phyloP scores from a whole-genome alignment of 2,113 vertebrate species.

The Micronisus gabar region DNA sequence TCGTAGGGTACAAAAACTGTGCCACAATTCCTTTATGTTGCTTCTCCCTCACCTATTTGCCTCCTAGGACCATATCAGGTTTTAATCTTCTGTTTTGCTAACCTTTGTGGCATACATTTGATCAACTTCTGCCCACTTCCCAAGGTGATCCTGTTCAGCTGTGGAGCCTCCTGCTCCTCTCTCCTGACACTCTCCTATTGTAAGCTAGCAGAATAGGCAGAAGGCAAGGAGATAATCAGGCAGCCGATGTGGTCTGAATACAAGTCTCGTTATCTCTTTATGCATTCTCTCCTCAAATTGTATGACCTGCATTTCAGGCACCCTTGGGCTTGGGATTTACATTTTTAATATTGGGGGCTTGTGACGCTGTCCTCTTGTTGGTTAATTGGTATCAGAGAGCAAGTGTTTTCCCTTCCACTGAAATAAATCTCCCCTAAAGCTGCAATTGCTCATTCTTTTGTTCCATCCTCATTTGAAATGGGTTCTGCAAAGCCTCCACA shows the following conservation, averaged over 20 bases:
- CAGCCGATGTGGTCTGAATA: conserved; percentile 46
- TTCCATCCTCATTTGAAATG: conserved; percentile 80
- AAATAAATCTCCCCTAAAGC: conserved; percentile 82
- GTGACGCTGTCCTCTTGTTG: conserved; percentile 73
- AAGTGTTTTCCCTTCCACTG: conserved; percentile 78
- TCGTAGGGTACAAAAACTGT: background rate
- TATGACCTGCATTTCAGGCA: conserved; percentile 75
- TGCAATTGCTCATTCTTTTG: conserved; percentile 77
- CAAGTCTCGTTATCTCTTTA: conserved; percentile 67
- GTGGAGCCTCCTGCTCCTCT: background rate
- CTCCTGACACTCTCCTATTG: background rate
- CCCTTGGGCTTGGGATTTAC: conserved; percentile 80
- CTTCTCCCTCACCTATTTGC: background rate
- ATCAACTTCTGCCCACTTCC: background rate
- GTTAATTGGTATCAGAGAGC: conserved; percentile 83
- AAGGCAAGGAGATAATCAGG: conserved; percentile 60
- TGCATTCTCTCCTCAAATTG: conserved; percentile 69
- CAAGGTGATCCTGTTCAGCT: background rate
- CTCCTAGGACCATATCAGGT: background rate
- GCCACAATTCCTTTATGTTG: background rate
- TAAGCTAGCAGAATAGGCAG: conserved; percentile 12
- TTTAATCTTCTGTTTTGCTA: background rate
- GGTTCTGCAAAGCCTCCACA: conserved; percentile 76
- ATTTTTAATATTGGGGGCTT: conserved; percentile 79
- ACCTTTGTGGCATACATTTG: background rate